A percentile compares a stretch with the other conserved stretches of the same genome.
Conservation (phyloP, 2,888 invertebrate genomes). For the Epinotia nisella region DNA sequence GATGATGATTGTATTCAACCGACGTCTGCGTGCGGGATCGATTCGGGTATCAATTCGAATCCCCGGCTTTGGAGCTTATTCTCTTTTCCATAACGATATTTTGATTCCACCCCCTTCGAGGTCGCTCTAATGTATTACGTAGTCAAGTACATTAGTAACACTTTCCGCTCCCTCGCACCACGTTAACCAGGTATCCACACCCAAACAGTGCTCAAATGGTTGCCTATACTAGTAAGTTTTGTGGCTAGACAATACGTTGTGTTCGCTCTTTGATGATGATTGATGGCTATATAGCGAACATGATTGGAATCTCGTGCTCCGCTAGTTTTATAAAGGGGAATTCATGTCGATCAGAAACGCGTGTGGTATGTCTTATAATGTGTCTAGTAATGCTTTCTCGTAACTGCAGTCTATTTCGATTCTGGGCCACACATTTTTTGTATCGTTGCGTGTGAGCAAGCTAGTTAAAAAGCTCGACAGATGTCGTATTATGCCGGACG, state of each 20-base stretch:
- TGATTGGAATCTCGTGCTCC: conserved; percentile 30
- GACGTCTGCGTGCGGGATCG: conserved; percentile 37
- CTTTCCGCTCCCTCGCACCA: neutral
- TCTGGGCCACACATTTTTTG: conserved; percentile 55
- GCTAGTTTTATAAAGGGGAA: conserved; percentile 23
- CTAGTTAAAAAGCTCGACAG: conserved; percentile 59
- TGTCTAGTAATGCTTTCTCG: conserved; percentile 26
- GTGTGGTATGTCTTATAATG: conserved; percentile 14
- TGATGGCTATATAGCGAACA: conserved; percentile 15
- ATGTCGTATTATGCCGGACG: conserved; percentile 54
- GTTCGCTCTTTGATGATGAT: conserved; percentile 19
- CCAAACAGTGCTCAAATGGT: neutral
- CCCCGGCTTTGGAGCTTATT: conserved; percentile 46
- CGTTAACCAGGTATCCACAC: conserved; percentile 3
- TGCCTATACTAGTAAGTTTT: neutral
- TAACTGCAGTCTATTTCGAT: conserved; percentile 45
- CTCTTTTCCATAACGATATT: conserved; percentile 58
- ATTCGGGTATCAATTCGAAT: conserved; percentile 49
- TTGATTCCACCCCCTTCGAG: conserved; percentile 51
- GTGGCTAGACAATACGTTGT: conserved; percentile 15
- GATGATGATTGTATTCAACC: conserved; percentile 37
- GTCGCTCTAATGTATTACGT: neutral
- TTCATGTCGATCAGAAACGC: conserved; percentile 23
- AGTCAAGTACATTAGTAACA: no score
- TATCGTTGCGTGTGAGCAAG: conserved; percentile 57